These are phyloP conservation scores for Rhyacophila evoluta DNA, from an alignment of 2,888 invertebrate species.

Conservation along the genomic window DNA sequence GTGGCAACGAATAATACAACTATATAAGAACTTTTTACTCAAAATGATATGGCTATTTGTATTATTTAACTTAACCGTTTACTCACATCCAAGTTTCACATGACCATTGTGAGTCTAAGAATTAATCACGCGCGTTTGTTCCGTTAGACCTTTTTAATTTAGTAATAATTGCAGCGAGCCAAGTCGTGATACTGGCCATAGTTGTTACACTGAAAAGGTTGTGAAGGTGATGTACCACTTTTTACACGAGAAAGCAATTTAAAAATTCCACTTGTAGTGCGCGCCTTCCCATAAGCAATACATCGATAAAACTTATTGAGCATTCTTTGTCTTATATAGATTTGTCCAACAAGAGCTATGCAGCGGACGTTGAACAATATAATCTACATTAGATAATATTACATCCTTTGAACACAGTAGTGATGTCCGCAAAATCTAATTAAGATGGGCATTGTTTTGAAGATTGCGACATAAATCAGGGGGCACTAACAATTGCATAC, in stretches of 20 bases:
- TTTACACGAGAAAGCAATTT: slow-evolving; percentile 42
- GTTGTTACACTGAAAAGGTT: slow-evolving; percentile 33
- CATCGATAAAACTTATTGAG: background rate
- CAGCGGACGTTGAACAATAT: background rate
- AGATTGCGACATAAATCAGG: too few relatives aligned
- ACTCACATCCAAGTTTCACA: background rate
- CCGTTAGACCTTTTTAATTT: slow-evolving; percentile 5
- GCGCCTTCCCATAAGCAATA: background rate
- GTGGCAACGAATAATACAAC: background rate
- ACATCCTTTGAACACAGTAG: too few relatives aligned
- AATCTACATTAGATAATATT: too few relatives aligned
- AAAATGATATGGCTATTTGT: background rate
- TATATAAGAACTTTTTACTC: background rate
- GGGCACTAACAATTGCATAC: too few relatives aligned
- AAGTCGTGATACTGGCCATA: background rate
- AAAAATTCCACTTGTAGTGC: slow-evolving; percentile 35
- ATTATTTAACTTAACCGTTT: background rate
- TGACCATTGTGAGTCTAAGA: background rate
- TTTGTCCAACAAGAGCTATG: background rate
- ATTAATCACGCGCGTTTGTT: slow-evolving; percentile 1
- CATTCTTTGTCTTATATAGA: slow-evolving; percentile 4
- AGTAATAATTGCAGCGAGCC: slow-evolving; percentile 6
- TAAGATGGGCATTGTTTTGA: too few relatives aligned
- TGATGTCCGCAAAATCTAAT: too few relatives aligned
- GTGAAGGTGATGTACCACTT: slow-evolving; percentile 34